Evolutionary conservation across 2,888 invertebrate genomes (phyloP).

Genomic region (Heliconius ethilla): DNA sequence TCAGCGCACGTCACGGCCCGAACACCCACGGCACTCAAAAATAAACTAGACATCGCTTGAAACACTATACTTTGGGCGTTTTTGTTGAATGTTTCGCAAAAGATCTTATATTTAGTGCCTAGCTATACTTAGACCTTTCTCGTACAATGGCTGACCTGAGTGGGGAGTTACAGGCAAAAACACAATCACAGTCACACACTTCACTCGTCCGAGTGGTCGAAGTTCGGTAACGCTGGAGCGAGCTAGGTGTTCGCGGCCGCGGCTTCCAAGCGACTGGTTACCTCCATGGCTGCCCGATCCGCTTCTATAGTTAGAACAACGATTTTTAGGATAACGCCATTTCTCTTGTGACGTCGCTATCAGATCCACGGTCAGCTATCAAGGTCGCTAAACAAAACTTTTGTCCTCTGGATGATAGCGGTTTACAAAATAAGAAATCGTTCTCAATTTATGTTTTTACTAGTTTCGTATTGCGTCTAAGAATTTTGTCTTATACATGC

Average conservation of each 20-base stretch:
- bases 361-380: constrained; percentile 57
- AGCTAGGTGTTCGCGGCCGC: constrained; percentile 77
- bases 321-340: constrained; percentile 63
- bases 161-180: constrained; percentile 49
- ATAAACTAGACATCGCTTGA: constrained; percentile 74
- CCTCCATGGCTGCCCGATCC: constrained; percentile 56
- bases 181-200: constrained; percentile 80
- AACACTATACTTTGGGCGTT: constrained; percentile 68
- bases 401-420: neutral
- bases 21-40: constrained; percentile 70
- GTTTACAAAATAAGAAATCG: neutral
- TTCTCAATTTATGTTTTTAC: neutral
- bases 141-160: constrained; percentile 47
- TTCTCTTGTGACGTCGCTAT: constrained; percentile 62
- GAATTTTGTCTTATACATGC: too few species aligned
- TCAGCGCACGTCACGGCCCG: constrained; percentile 46
- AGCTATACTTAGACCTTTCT: constrained; percentile 35
- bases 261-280: constrained; percentile 77
- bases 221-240: constrained; percentile 73
- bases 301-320: constrained; percentile 71
- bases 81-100: constrained; percentile 46
- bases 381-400: constrained; percentile 71
- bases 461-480: too few species aligned
- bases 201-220: constrained; percentile 78
- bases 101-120: constrained; percentile 40